phyloP scores from a whole-genome alignment of 2,797 vertebrate genomes.

The Lindbergichthys nudifrons region DNA sequence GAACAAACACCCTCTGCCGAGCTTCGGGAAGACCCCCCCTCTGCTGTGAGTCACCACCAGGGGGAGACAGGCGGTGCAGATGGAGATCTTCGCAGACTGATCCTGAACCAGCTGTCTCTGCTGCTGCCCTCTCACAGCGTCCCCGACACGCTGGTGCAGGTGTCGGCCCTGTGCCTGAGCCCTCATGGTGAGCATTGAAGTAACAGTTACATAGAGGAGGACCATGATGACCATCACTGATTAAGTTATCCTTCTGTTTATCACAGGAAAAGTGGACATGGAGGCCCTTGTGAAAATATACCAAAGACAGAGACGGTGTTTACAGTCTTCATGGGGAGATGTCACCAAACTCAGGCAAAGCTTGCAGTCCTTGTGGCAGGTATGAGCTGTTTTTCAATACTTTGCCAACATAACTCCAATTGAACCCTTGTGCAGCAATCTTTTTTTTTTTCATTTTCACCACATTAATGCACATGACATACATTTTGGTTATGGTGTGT shows the following conservation, averaged over 20 bases:
- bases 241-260: neutral
- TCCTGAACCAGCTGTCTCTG: slow-evolving; percentile 77
- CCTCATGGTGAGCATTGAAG: slow-evolving; percentile 87
- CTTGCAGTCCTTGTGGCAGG: slow-evolving; percentile 92
- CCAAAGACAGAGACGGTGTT: slow-evolving; percentile 76
- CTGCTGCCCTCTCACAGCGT: slow-evolving; percentile 85
- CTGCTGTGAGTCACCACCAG: neutral
- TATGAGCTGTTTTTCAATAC: slow-evolving; percentile 59
- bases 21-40: neutral
- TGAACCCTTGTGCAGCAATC: neutral
- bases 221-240: neutral
- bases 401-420: neutral
- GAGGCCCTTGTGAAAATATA: slow-evolving; percentile 87
- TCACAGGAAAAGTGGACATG: slow-evolving; percentile 91
- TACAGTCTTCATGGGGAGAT: slow-evolving; percentile 68
- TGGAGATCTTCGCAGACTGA: slow-evolving; percentile 58
- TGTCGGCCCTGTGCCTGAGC: slow-evolving; percentile 88
- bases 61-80: slow-evolving; percentile 25
- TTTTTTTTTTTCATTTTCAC: too few species aligned
- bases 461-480: too few species aligned
- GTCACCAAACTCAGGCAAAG: slow-evolving; percentile 82
- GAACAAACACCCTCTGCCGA: neutral
- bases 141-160: slow-evolving; percentile 88
- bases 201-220: neutral
- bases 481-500: too few species aligned